A percentile compares a stretch with the other conserved stretches of the same genome.
Conservation (phyloP, 2,113 vertebrate species). For the Salvelinus namaycush region DNA sequence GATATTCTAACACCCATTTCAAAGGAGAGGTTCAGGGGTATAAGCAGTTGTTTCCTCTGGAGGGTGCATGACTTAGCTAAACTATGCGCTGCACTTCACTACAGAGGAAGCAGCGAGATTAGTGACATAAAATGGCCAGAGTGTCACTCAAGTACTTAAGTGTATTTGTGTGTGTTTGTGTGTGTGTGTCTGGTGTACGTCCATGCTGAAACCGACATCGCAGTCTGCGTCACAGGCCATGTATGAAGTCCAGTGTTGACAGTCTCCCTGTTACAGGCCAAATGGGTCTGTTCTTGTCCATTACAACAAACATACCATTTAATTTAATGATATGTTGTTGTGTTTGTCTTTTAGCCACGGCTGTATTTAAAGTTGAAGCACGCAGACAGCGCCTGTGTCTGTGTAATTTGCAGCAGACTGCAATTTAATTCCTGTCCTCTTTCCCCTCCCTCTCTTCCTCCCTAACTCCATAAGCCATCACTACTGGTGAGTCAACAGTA, state of each 20-base stretch:
- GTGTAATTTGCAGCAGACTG: neutral
- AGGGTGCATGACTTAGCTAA: conserved; percentile 29
- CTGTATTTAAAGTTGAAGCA: neutral
- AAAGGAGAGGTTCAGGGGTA: conserved; percentile 33
- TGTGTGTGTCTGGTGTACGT: neutral
- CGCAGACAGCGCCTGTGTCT: neutral
- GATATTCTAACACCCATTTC: conserved; percentile 33
- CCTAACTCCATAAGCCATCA: neutral
- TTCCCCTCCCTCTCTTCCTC: neutral
- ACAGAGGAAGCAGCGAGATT: conserved; percentile 23
- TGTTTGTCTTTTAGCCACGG: neutral
- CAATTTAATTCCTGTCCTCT: neutral
- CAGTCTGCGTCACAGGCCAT: conserved; percentile 59
- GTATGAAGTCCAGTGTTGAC: conserved; percentile 34
- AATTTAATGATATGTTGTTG: too few relatives aligned
- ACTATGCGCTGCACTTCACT: conserved; percentile 12
- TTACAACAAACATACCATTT: too few relatives aligned
- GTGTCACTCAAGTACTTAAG: conserved; percentile 23
- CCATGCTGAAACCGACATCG: conserved; percentile 37
- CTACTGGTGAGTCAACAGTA: too few relatives aligned
- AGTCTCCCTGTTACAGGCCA: conserved; percentile 19
- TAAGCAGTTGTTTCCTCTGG: conserved; percentile 37
- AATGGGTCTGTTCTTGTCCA: neutral
- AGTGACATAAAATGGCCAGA: conserved; percentile 33
- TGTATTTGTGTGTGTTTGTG: neutral